Percentiles rank a stretch among this genome's conserved stretches.
Evolutionary conservation across 2,113 vertebrate genomes (phyloP).

Genomic region (Pleuronectes platessa): DNA sequence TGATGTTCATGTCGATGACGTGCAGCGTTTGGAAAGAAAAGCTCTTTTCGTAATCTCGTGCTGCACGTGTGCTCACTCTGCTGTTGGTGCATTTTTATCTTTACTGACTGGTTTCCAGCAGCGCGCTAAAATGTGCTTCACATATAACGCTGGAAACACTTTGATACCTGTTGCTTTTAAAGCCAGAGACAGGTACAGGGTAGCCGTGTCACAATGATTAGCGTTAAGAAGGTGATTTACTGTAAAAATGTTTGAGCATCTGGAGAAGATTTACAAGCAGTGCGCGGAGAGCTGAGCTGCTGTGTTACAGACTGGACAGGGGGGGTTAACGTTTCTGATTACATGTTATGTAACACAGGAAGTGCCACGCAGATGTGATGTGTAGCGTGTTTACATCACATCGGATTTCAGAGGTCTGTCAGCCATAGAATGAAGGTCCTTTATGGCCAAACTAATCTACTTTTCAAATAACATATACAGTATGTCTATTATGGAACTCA

Average conservation of each 20-base stretch:
- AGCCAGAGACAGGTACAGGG: slow-evolving; percentile 18
- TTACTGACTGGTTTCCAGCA: background rate
- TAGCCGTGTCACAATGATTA: slow-evolving; percentile 9
- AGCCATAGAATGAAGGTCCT: background rate
- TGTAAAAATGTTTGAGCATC: slow-evolving; percentile 39
- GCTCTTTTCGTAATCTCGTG: background rate
- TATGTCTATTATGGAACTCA: background rate
- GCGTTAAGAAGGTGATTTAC: slow-evolving; percentile 34
- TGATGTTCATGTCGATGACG: background rate
- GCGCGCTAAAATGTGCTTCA: slow-evolving; percentile 13
- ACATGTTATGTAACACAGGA: slow-evolving; percentile 45
- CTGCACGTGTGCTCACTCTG: slow-evolving; percentile 14
- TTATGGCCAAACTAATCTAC: no score
- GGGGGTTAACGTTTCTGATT: background rate
- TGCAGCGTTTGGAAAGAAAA: slow-evolving; percentile 16
- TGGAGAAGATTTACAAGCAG: slow-evolving; percentile 41
- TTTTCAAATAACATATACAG: no score
- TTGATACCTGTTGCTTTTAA: slow-evolving; percentile 16
- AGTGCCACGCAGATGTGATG: slow-evolving; percentile 10
- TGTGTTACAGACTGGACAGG: background rate
- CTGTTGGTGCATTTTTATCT: slow-evolving; percentile 16
- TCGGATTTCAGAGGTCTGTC: background rate
- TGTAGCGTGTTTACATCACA: background rate
- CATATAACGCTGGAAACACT: slow-evolving; percentile 25
- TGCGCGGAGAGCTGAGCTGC: background rate